These are phyloP conservation scores for Dendrolimus pini DNA, from an alignment of 2,888 invertebrate species.

Conservation along the genomic window DNA sequence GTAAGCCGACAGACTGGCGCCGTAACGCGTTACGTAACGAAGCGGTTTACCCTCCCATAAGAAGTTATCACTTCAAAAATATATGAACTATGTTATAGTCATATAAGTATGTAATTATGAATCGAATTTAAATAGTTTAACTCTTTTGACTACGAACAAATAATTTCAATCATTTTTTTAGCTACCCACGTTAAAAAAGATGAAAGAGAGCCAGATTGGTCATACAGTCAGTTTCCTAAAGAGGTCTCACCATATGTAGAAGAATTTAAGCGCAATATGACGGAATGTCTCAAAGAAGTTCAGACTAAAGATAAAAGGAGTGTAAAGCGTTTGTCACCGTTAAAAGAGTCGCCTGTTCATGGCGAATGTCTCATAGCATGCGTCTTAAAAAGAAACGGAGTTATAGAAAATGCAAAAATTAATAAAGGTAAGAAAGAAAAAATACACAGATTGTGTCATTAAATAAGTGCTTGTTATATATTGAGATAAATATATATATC, in stretches of 20 bases:
- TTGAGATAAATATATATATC: no score
- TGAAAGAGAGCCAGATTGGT: constrained; percentile 62
- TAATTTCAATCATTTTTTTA: background rate
- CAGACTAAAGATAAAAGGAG: constrained; percentile 43
- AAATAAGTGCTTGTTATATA: no score
- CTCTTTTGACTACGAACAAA: no score
- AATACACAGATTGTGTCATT: background rate
- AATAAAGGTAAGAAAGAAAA: constrained; percentile 43
- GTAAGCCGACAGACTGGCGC: no score
- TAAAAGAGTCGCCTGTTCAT: constrained; percentile 53
- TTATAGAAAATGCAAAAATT: constrained; percentile 53
- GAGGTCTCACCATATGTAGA: constrained; percentile 42
- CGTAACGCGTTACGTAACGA: no score
- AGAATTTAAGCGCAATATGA: constrained; percentile 60
- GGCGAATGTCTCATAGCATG: constrained; percentile 65
- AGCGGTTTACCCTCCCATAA: no score
- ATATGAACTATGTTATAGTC: no score
- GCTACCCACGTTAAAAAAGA: constrained; percentile 8
- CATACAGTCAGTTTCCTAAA: constrained; percentile 59
- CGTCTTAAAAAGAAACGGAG: constrained; percentile 56
- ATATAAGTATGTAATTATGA: no score
- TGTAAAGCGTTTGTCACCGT: constrained; percentile 50
- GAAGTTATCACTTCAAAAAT: no score
- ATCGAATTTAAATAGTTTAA: no score
- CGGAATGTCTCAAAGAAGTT: constrained; percentile 59